Base-by-base conservation (phyloP, 2,888 invertebrate genomes). In the Oasisia sp. region DNA sequence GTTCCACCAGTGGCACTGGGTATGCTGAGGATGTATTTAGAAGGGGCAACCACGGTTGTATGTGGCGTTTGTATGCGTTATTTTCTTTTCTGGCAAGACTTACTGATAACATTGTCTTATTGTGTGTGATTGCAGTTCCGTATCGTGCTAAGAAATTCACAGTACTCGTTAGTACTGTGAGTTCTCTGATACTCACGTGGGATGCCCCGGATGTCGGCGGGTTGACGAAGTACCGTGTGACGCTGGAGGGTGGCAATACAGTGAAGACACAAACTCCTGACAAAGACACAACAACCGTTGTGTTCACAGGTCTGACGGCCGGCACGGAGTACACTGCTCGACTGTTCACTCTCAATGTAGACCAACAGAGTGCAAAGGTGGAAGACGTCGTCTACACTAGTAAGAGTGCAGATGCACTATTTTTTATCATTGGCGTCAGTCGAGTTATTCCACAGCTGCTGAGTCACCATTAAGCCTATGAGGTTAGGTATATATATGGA, bases 301-400 rank as follows among this genome's bases (percentile, higher is more conserved):
- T 7, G 27, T 74, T 74, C 74, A 74, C n/a, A 74, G 74, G n/a
- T 74, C 74, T 74, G 74, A 74, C 74, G 74, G 74, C 74, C 7
- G 74, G 74, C 74, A 74, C 74, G 0, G 74, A 74, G 74, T 74
- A 74, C 74, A 74, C 74, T 74, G 74, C 27, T 74, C 7, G 74
- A 7, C 19, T 74, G 27, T 27, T 74, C 74, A n/a, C 74, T 5
- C 7, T 74, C 19, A 74, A 27, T 74, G 74, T 19, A 74, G 74
- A 74, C n/a, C 74, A 74, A n/a, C 74, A n/a, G 74, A 74, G 74
- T 74, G 74, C n/a, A 74, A 74, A 74, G n/a, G n/a, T 74, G 74
- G 74, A 74, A 74, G 74, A 74, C 74, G 27, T 27, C 7, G 19
- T 74, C 27, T 74, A 74, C 74, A 74, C 74, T 27, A 74, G 74